Percentiles rank a stretch among this genome's conserved stretches.
Evolutionary conservation across 2,888 invertebrate genomes (phyloP).

Genomic region (Drosophila multiciliata): DNA sequence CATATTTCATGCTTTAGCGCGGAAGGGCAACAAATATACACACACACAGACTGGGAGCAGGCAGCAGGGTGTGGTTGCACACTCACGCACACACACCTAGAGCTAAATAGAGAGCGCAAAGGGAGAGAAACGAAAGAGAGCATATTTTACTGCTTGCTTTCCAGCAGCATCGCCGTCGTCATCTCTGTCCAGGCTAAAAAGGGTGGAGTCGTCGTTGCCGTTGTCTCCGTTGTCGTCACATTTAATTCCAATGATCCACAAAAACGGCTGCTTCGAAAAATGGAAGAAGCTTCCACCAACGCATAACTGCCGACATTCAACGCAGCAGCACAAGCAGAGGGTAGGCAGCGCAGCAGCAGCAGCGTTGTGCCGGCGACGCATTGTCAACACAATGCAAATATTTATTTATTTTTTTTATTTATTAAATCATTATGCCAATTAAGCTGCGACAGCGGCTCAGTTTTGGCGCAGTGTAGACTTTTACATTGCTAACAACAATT

Average conservation of each 20-base stretch:
- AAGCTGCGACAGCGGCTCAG: conserved; percentile 64
- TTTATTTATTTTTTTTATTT: conserved; percentile 80
- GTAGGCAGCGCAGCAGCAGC: conserved; percentile 15
- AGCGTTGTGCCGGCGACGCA: conserved; percentile 52
- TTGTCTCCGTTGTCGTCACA: conserved; percentile 42
- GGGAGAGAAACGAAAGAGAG: conserved; percentile 39
- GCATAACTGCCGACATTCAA: conserved; percentile 52
- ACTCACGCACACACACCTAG: conserved; percentile 29
- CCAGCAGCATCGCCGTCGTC: conserved; percentile 54
- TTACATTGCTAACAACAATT: conserved; percentile 43
- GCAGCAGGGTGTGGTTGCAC: conserved; percentile 72
- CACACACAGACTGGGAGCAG: conserved; percentile 23
- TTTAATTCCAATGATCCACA: conserved; percentile 79
- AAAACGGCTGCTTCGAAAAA: conserved; percentile 63
- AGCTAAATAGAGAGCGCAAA: conserved; percentile 21
- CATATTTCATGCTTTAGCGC: conserved; percentile 73
- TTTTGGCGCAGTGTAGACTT: conserved; percentile 70
- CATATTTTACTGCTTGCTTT: conserved; percentile 56
- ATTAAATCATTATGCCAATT: conserved; percentile 82
- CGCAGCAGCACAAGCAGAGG: conserved; percentile 16
- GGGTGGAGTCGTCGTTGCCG: conserved; percentile 68
- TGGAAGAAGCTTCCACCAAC: conserved; percentile 56
- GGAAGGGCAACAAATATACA: conserved; percentile 38
- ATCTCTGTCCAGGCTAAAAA: conserved; percentile 66
- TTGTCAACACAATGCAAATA: conserved; percentile 74